phyloP scores from a whole-genome alignment of 2,888 invertebrate genomes.

The Steinernema carpocapsae region DNA sequence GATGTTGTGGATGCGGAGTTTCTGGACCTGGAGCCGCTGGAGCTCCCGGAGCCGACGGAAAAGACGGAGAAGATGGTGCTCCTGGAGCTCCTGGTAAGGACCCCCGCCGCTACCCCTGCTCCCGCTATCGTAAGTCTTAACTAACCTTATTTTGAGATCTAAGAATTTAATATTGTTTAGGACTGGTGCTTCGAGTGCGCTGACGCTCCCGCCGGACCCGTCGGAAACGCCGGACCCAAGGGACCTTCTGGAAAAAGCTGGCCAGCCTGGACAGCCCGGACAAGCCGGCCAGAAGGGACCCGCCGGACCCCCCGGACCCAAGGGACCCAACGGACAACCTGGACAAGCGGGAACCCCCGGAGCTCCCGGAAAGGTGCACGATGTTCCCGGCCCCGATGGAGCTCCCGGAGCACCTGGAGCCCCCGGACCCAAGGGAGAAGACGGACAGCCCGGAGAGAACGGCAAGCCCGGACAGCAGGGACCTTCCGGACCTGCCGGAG shows the following conservation, averaged over 20 bases:
- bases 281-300: conserved; percentile 9
- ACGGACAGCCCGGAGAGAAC: conserved; percentile 31
- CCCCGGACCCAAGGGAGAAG: conserved; percentile 43
- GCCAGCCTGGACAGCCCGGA: conserved; percentile 44
- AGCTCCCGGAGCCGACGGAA: conserved; percentile 48
- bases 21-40: conserved; percentile 56
- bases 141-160: background rate
- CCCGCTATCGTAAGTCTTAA: conserved; percentile 36
- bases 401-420: conserved; percentile 52
- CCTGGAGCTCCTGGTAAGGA: conserved; percentile 50
- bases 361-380: conserved; percentile 43
- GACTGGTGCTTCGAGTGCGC: conserved; percentile 62
- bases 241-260: conserved; percentile 52
- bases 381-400: conserved; percentile 45
- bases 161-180: conserved; percentile 35
- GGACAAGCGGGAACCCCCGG: conserved; percentile 46
- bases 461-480: conserved; percentile 27
- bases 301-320: conserved; percentile 7
- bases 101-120: conserved; percentile 49
- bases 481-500: conserved; percentile 33
- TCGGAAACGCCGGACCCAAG: conserved; percentile 53
- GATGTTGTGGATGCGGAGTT: conserved; percentile 56
- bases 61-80: conserved; percentile 49
- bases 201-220: conserved; percentile 56
- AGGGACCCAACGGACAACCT: conserved; percentile 6